Conservation (phyloP, 2,797 vertebrate genomes). For the Synanceia verrucosa region DNA sequence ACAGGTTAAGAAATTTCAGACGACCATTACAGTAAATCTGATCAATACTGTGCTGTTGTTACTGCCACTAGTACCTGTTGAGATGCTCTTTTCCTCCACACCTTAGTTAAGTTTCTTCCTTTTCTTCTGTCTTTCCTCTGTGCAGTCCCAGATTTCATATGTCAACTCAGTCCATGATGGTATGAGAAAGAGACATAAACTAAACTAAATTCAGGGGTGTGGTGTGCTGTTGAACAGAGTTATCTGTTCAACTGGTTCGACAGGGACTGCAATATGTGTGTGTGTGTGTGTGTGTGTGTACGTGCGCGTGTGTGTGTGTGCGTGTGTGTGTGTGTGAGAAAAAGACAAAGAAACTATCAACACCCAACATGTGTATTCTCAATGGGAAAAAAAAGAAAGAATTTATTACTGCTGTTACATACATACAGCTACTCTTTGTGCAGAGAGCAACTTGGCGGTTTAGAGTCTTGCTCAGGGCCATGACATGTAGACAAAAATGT, state of each 20-base stretch:
- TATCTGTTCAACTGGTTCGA: conserved; percentile 49
- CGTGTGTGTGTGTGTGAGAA: neutral
- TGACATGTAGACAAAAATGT: too few species aligned
- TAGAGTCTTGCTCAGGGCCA: too few species aligned
- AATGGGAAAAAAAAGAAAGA: too few species aligned
- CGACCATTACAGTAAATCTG: neutral
- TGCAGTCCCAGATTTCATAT: neutral
- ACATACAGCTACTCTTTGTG: too few species aligned
- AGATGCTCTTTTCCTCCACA: conserved; percentile 1
- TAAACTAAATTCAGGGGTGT: too few species aligned
- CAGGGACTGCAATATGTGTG: neutral
- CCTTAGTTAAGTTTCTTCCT: neutral
- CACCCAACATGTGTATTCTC: too few species aligned
- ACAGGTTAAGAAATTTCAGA: neutral
- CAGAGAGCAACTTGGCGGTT: too few species aligned
- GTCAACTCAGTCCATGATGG: conserved; percentile 13
- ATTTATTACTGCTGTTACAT: too few species aligned
- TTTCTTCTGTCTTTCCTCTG: neutral
- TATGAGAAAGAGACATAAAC: conserved; percentile 1
- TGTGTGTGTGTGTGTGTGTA: neutral
- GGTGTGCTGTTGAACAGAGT: neutral
- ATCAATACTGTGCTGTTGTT: neutral
- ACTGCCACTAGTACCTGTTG: conserved; percentile 11
- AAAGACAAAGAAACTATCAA: too few species aligned
- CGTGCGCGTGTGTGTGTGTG: neutral